Conservation (phyloP, 2,113 vertebrate genomes). For the Chroicocephalus ridibundus region DNA sequence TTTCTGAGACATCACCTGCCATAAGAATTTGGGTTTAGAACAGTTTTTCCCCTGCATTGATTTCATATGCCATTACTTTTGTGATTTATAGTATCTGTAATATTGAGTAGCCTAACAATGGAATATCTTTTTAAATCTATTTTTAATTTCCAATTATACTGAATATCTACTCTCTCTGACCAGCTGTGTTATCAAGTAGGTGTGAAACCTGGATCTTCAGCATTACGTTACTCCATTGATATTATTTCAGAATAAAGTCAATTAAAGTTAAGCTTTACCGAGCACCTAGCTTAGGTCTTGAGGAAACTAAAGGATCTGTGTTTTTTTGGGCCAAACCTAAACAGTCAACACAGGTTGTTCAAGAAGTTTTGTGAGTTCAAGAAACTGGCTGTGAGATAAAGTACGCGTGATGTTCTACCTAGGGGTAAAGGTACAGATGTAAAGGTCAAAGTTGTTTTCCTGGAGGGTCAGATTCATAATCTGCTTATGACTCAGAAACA, state of each 20-base stretch:
- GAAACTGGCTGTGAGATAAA: background rate
- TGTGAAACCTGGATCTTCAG: background rate
- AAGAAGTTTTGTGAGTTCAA: background rate
- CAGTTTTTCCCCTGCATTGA: background rate
- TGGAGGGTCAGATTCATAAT: background rate
- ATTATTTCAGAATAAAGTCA: background rate
- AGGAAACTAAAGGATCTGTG: background rate
- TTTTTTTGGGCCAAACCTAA: background rate
- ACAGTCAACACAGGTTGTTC: background rate
- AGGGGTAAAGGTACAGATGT: background rate
- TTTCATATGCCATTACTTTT: background rate
- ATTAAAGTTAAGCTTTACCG: background rate
- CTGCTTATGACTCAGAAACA: background rate
- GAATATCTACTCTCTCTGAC: background rate
- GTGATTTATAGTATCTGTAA: background rate
- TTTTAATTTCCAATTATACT: background rate
- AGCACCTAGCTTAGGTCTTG: background rate
- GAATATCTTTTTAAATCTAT: background rate
- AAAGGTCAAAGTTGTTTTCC: background rate
- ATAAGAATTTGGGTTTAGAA: background rate
- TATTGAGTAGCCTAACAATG: background rate
- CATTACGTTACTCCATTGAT: background rate
- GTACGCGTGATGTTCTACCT: background rate
- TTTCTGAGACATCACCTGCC: background rate
- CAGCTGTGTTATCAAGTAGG: background rate